Conservation (phyloP, 2,797 vertebrate species). For the Xenentodon cancila region DNA sequence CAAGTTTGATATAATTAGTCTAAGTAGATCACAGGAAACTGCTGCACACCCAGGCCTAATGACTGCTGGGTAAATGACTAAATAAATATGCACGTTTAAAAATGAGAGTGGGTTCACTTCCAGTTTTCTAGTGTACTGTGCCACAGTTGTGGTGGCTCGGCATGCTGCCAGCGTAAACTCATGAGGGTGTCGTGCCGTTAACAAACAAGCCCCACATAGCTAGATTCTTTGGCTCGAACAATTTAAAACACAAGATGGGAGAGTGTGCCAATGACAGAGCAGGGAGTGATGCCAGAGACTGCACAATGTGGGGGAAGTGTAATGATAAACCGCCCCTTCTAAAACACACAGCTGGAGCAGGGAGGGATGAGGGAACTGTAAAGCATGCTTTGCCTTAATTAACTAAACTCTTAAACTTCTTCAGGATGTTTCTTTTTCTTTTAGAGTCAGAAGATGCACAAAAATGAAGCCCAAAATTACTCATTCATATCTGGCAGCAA, state of each 20-base stretch:
- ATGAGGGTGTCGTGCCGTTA: slow-evolving; percentile 81
- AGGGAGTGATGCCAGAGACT: slow-evolving; percentile 63
- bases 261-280: slow-evolving; percentile 72
- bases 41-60: slow-evolving; percentile 65
- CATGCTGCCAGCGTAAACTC: slow-evolving; percentile 79
- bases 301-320: slow-evolving; percentile 68
- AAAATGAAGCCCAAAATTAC: too few species aligned
- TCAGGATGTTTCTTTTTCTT: not conserved
- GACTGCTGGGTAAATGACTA: slow-evolving; percentile 78
- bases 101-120: slow-evolving; percentile 76
- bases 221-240: slow-evolving; percentile 79
- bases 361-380: slow-evolving; percentile 47
- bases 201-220: slow-evolving; percentile 79
- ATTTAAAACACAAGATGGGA: slow-evolving; percentile 78
- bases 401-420: slow-evolving; percentile 7
- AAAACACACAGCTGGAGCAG: slow-evolving; percentile 75
- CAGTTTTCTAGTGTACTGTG: slow-evolving; percentile 70
- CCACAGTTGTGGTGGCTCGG: slow-evolving; percentile 70
- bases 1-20: slow-evolving; percentile 77
- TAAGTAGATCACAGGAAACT: slow-evolving; percentile 64
- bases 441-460: not conserved
- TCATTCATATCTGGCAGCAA: slow-evolving; percentile 10
- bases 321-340: slow-evolving; percentile 78
- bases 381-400: slow-evolving; percentile 22
- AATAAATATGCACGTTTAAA: slow-evolving; percentile 78